Evolutionary conservation across 2,888 invertebrate species (phyloP).

Genomic region (Strigamia transsilvanica): DNA sequence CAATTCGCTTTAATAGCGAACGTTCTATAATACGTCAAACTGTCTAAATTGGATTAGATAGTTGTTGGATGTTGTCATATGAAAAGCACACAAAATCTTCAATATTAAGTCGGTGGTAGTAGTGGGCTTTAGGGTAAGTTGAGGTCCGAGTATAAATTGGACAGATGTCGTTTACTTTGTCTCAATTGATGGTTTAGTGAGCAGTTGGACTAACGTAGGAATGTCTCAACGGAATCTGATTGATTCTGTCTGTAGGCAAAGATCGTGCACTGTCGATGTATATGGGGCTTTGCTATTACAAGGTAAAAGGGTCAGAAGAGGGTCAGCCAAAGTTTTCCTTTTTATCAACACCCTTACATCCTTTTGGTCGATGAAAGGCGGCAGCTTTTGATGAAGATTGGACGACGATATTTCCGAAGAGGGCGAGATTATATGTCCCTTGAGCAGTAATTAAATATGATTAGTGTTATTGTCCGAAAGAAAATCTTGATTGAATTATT

Average conservation of each 20-base stretch:
- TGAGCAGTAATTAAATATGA: constrained; percentile 10
- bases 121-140: neutral
- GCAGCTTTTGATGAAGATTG: neutral
- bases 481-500: constrained; percentile 16
- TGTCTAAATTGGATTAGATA: too few species aligned
- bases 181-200: constrained; percentile 4
- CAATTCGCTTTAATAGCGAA: too few species aligned
- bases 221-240: constrained; percentile 28
- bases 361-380: constrained; percentile 23
- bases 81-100: neutral
- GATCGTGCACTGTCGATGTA: neutral
- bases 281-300: constrained; percentile 33
- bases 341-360: constrained; percentile 39
- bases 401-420: neutral
- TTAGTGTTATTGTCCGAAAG: constrained; percentile 48
- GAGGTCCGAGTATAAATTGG: neutral
- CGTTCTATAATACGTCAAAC: too few species aligned
- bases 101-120: neutral
- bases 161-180: constrained; percentile 32
- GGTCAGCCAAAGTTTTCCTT: constrained; percentile 14
- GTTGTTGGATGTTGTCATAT: too few species aligned
- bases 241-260: constrained; percentile 7
- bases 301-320: constrained; percentile 44
- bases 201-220: neutral
- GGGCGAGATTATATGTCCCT: constrained; percentile 27